Base-by-base conservation (phyloP, 2,888 invertebrate genomes). In the Sarcophaga rosellei region DNA sequence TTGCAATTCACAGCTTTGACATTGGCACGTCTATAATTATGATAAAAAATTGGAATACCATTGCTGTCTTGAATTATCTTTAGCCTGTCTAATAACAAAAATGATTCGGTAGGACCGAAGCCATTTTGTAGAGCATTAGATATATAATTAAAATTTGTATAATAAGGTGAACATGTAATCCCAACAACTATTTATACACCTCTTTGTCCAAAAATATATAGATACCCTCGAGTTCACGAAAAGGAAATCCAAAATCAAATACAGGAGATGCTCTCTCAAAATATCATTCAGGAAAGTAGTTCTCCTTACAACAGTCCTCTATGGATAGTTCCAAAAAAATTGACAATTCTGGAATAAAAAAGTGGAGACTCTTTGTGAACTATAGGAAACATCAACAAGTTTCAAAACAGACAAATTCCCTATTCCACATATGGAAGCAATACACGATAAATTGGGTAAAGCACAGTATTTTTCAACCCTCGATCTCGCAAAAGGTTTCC, bases 401-500 rank as follows among this genome's bases (percentile, higher is more conserved):
- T 23, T 53, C 25, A 17, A 53, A 23, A 57, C 15, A 5, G 17
- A 75, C 23, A 74, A 25, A 25, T 25, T 25, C 4, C 25, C 25
- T 63, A 85, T 89, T 17, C 88, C 89, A 0, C 79, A 88, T 35
- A 89, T 91, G 15, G 82, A 73, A 25, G 88, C 88, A 3, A 89
- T 90, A 10, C 59, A 90, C 17, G 89, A 89, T 44, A 88, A 89
- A 70, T 53, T 91, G 53, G 89, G 89, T 6, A 79, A 87, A 25
- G 76, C 88, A 4, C 86, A 88, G 65, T 80, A 80, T 73, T 73
- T 80, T 59, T 65, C 66, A 20, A 44, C 66, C 20, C 17, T 66
- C 17, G 66, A 66, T 10, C 44, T 76, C 0, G 76, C 76, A 15
- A 77, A n/a, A n/a, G n/a, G n/a, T n/a, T n/a, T n/a, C n/a, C n/a